Evolutionary conservation across 1,140 invertebrate genomes (phyloP).

Genomic region (Brachionus rotundiformis): DNA sequence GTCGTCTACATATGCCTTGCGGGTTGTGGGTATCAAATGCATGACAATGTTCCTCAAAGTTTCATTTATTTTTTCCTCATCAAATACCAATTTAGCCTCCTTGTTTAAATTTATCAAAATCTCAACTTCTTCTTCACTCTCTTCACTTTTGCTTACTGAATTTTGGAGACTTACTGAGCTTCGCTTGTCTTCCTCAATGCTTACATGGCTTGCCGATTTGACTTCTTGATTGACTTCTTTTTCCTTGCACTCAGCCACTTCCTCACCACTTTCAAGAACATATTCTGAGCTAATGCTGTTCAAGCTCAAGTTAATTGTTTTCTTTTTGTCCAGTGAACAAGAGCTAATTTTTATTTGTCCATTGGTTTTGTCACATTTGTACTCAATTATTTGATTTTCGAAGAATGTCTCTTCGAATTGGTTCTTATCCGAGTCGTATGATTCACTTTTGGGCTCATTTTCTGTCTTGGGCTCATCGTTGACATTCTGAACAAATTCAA

Average conservation of each 20-base stretch:
- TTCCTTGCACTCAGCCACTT: neutral
- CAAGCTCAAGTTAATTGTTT: slow-evolving; percentile 16
- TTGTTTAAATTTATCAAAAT: slow-evolving; percentile 39
- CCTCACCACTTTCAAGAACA: neutral
- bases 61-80: slow-evolving; percentile 26
- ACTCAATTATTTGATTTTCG: slow-evolving; percentile 39
- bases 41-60: slow-evolving; percentile 34
- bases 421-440: slow-evolving; percentile 7
- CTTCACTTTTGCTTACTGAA: slow-evolving; percentile 11
- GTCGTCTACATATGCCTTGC: slow-evolving; percentile 43
- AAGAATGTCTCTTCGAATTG: slow-evolving; percentile 11
- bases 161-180: neutral
- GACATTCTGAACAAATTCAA: neutral
- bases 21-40: slow-evolving; percentile 38
- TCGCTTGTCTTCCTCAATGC: neutral
- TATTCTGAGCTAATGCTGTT: slow-evolving; percentile 18
- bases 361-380: slow-evolving; percentile 1
- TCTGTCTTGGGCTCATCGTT: neutral
- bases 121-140: slow-evolving; percentile 44
- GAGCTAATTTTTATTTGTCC: slow-evolving; percentile 13
- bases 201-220: neutral
- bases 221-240: neutral
- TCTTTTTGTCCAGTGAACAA: neutral
- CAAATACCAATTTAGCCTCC: neutral
- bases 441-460: neutral